These are phyloP conservation scores for Amphipyra tragopoginis DNA, from an alignment of 2,888 invertebrate genomes.

Conservation along the genomic window DNA sequence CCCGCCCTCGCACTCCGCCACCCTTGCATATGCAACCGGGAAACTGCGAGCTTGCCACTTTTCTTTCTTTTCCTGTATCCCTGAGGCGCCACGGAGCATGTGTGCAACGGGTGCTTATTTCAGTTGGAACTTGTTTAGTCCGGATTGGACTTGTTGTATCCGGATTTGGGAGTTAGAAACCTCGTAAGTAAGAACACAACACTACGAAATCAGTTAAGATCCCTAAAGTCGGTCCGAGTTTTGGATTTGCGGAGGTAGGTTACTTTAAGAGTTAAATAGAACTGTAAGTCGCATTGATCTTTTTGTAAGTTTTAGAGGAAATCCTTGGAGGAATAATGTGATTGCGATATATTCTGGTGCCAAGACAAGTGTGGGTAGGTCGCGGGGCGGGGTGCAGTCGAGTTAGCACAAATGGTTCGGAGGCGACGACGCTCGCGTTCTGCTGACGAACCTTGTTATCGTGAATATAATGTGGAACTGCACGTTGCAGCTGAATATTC, in stretches of 20 bases:
- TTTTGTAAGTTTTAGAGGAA: slow-evolving; percentile 40
- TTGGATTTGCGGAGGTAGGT: slow-evolving; percentile 41
- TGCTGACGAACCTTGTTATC: slow-evolving; percentile 89
- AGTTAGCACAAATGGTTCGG: slow-evolving; percentile 75
- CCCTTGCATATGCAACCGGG: slow-evolving; percentile 80
- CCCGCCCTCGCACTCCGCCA: slow-evolving; percentile 59
- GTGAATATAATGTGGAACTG: slow-evolving; percentile 78
- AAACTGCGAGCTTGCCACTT: slow-evolving; percentile 71
- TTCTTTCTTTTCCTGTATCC: slow-evolving; percentile 76
- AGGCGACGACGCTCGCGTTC: slow-evolving; percentile 66
- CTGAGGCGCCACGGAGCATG: slow-evolving; percentile 80
- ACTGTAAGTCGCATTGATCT: slow-evolving; percentile 46
- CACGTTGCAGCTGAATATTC: slow-evolving; percentile 83
- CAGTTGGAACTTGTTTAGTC: slow-evolving; percentile 83
- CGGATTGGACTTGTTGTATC: slow-evolving; percentile 79
- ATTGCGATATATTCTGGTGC: slow-evolving; percentile 66
- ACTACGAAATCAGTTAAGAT: slow-evolving; percentile 66
- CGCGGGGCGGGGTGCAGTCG: slow-evolving; percentile 63
- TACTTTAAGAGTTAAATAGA: slow-evolving; percentile 50
- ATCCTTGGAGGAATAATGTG: slow-evolving; percentile 54
- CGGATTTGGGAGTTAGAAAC: slow-evolving; percentile 77
- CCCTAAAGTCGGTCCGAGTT: slow-evolving; percentile 50
- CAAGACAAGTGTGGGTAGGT: slow-evolving; percentile 67
- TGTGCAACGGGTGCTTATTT: slow-evolving; percentile 82
- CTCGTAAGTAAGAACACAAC: slow-evolving; percentile 71